These are phyloP conservation scores for Microtus californicus DNA, from an alignment of 2,797 vertebrate species.

Conservation along the genomic window DNA sequence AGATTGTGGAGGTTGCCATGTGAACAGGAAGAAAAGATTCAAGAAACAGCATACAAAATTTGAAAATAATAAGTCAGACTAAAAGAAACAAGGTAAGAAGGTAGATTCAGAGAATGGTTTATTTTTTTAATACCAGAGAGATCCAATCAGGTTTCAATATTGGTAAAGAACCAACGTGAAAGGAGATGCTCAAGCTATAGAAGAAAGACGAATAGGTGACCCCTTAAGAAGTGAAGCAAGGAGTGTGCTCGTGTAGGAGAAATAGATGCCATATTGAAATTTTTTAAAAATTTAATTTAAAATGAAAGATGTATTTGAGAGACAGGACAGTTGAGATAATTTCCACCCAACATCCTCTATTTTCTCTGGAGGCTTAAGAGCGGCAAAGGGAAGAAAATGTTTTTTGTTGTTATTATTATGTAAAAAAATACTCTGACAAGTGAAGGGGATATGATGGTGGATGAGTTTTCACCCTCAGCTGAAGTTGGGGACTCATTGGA, in stretches of 20 bases:
- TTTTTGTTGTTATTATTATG: neutral
- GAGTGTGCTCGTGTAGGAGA: neutral
- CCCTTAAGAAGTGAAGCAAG: neutral
- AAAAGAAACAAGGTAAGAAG: neutral
- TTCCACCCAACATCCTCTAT: neutral
- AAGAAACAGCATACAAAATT: neutral
- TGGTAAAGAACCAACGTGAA: neutral
- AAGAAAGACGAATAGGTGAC: neutral
- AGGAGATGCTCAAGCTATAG: neutral
- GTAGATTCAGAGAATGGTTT: neutral
- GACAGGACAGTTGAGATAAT: neutral
- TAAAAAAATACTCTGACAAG: neutral
- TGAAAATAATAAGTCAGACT: neutral
- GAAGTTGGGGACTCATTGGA: rapidly evolving
- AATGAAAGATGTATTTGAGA: neutral
- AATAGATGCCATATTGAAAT: neutral
- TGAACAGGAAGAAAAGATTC: neutral
- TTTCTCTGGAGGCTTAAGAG: neutral
- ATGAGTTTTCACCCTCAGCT: neutral
- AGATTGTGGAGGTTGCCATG: neutral
- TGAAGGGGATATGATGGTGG: neutral
- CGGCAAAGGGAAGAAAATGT: neutral
- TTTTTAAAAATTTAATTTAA: neutral
- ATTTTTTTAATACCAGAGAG: neutral
- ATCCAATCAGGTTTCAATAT: neutral